Evolutionary conservation across 2,888 invertebrate species (phyloP).

Genomic region (Cataglyphis cursor): DNA sequence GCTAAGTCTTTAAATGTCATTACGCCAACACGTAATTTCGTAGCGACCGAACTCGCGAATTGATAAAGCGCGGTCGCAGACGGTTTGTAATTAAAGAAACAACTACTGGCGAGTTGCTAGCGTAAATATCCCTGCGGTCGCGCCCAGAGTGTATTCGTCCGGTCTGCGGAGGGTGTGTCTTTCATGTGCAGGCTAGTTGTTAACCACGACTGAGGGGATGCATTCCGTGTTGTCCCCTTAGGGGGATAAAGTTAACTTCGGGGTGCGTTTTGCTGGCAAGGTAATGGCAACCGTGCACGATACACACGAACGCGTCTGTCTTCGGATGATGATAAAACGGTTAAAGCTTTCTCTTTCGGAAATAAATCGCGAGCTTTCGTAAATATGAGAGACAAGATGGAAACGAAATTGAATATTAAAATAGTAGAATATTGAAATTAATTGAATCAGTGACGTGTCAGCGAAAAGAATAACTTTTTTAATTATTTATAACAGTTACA

Average conservation of each 20-base stretch:
- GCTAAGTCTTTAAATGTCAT: neutral
- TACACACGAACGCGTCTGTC: neutral
- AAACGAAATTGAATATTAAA: slow-evolving; percentile 8
- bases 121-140: slow-evolving; percentile 58
- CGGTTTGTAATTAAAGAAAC: slow-evolving; percentile 58
- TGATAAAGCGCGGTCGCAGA: slow-evolving; percentile 18
- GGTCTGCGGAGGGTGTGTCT: slow-evolving; percentile 65
- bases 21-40: slow-evolving; percentile 10
- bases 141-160: slow-evolving; percentile 40
- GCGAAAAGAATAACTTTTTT: neutral
- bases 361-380: neutral
- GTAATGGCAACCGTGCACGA: slow-evolving; percentile 22
- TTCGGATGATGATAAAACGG: neutral
- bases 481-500: neutral
- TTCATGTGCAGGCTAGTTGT: slow-evolving; percentile 59
- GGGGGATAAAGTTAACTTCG: slow-evolving; percentile 41
- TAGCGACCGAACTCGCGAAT: neutral
- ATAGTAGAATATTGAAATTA: neutral
- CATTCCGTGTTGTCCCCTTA: slow-evolving; percentile 16
- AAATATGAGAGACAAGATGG: neutral
- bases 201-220: slow-evolving; percentile 54
- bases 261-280: slow-evolving; percentile 42
- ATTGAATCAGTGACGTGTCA: slow-evolving; percentile 13
- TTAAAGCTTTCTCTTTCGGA: neutral
- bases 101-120: slow-evolving; percentile 22